These are phyloP conservation scores for Sebastiscus tertius DNA, from an alignment of 2,797 vertebrate species.

Conservation along the genomic window DNA sequence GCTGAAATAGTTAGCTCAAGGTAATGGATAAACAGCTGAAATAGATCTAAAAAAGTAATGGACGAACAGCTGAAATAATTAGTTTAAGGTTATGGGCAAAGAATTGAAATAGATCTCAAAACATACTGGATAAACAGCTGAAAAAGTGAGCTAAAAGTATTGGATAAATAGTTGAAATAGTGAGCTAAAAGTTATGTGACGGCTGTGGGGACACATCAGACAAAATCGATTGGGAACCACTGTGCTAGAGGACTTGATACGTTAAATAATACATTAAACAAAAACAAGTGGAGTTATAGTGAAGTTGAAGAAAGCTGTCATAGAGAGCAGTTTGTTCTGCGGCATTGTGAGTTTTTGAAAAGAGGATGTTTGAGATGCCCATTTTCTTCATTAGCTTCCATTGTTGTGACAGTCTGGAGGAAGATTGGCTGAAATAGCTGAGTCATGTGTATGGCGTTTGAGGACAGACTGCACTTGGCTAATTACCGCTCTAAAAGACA, in stretches of 20 bases:
- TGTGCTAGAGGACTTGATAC: not conserved
- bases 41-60: too few species aligned
- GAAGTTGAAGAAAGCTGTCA: slow-evolving; percentile 10
- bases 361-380: slow-evolving; percentile 29
- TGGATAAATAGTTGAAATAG: not conserved
- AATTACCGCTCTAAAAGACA: slow-evolving; percentile 69
- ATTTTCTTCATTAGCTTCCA: slow-evolving; percentile 58
- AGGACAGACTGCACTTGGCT: slow-evolving; percentile 66
- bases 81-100: too few species aligned
- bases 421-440: slow-evolving; percentile 66
- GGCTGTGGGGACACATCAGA: not conserved
- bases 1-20: not conserved
- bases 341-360: slow-evolving; percentile 25
- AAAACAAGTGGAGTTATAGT: not conserved
- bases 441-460: slow-evolving; percentile 56
- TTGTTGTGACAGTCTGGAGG: slow-evolving; percentile 67
- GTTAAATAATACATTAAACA: not conserved
- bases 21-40: not conserved
- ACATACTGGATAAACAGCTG: fast-evolving
- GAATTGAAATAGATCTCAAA: too few species aligned
- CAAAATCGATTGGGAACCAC: not conserved
- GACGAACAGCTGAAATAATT: too few species aligned
- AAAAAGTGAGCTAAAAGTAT: too few species aligned
- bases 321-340: not conserved
- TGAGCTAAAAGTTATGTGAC: not conserved